Evolutionary conservation across 2,113 vertebrate species (phyloP).

Genomic region (Brienomyrus longianalis): DNA sequence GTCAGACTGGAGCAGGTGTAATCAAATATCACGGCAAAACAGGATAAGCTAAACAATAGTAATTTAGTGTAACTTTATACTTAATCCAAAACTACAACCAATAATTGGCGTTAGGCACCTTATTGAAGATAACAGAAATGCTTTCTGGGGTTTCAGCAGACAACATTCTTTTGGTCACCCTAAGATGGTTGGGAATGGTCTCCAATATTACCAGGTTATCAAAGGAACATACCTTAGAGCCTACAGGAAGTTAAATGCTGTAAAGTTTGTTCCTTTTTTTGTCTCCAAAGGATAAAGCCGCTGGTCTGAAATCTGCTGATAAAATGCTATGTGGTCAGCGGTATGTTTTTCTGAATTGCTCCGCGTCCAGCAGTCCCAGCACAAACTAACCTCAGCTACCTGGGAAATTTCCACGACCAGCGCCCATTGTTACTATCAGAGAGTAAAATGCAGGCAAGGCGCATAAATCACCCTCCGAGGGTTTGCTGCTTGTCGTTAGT

Average conservation of each 20-base stretch:
- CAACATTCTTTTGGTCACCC: neutral
- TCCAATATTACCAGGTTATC: neutral
- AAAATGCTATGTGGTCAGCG: neutral
- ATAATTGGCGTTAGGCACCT: neutral
- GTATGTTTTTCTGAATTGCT: neutral
- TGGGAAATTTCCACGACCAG: neutral
- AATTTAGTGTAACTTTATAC: neutral
- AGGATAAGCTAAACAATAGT: neutral
- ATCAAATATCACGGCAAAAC: neutral
- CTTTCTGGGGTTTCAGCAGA: neutral
- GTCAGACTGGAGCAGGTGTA: neutral
- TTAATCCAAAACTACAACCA: neutral
- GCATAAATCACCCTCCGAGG: neutral
- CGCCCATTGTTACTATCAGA: neutral
- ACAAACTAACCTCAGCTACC: neutral
- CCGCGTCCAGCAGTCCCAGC: neutral
- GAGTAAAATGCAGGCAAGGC: neutral
- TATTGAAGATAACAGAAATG: neutral
- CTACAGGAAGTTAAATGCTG: neutral
- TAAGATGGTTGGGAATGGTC: neutral
- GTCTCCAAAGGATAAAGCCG: neutral
- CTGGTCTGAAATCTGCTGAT: neutral
- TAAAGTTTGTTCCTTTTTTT: neutral
- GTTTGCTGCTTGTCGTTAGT: neutral
- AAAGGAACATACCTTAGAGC: neutral